Percentiles rank a stretch among this genome's conserved stretches.
These are phyloP conservation scores for Montipora sp. DNA, from an alignment of 64 coral and sea anemone species.

Conservation along the genomic window DNA sequence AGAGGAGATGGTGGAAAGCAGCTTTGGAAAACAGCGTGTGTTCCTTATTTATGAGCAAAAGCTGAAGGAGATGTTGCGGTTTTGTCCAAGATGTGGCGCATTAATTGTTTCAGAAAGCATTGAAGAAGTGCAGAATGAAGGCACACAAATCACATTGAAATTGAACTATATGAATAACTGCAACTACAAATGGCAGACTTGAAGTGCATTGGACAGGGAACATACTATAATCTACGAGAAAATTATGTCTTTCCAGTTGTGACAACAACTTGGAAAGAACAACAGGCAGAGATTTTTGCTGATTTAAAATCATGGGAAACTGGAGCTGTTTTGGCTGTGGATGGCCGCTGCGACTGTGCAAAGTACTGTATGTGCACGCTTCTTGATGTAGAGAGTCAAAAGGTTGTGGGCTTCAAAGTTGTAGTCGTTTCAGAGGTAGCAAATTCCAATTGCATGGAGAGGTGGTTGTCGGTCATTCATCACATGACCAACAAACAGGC, in stretches of 20 bases:
- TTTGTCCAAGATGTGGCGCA: constrained; percentile 44
- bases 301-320: constrained; percentile 15
- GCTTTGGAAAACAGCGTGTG: no score
- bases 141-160: constrained; percentile 38
- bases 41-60: no score
- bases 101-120: constrained; percentile 5
- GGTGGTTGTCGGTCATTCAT: no score
- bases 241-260: not conserved
- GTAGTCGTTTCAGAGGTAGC: no score
- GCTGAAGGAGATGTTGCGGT: constrained; percentile 3
- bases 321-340: no score
- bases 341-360: no score
- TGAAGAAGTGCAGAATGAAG: constrained; percentile 26
- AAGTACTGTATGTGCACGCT: no score
- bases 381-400: no score
- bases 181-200: not conserved
- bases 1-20: not conserved
- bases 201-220: constrained; percentile 32
- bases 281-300: constrained; percentile 31
- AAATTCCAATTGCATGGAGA: no score
- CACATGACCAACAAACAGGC: no score
- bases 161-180: no score
- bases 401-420: no score
- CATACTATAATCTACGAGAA: constrained; percentile 40
- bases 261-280: constrained; percentile 9